A percentile compares a stretch with the other conserved stretches of the same genome.
Evolutionary conservation across 2,888 invertebrate species (phyloP).

Genomic region (Xylota segnis): DNA sequence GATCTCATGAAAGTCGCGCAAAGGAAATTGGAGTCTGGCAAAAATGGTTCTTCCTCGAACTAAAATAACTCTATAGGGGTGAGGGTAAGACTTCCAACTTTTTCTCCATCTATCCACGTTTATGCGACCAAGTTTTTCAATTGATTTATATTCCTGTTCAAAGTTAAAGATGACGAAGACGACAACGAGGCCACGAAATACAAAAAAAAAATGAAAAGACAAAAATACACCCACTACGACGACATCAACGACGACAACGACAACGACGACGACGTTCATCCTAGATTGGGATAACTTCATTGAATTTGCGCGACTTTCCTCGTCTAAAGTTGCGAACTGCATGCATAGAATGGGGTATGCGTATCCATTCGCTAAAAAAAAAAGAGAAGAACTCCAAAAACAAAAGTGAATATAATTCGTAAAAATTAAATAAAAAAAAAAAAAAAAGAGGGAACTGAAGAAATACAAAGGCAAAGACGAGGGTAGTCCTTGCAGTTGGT

Average conservation of each 20-base stretch:
- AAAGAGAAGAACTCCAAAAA: background rate
- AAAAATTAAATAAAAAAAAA: conserved; percentile 21
- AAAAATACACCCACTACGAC: conserved; percentile 24
- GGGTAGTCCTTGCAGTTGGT: conserved; percentile 9
- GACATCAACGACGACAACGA: conserved; percentile 28
- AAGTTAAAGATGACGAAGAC: conserved; percentile 65
- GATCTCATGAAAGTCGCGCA: conserved; percentile 9
- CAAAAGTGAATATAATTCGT: conserved; percentile 35
- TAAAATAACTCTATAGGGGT: conserved; percentile 20
- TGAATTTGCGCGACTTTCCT: conserved; percentile 61
- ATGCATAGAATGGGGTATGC: conserved; percentile 18
- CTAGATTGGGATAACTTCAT: conserved; percentile 66
- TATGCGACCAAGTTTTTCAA: conserved; percentile 73
- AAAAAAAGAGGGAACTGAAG: background rate
- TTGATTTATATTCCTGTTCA: conserved; percentile 72
- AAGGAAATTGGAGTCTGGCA: conserved; percentile 43
- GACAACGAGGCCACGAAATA: conserved; percentile 10
- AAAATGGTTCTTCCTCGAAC: conserved; percentile 20
- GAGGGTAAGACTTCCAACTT: conserved; percentile 50
- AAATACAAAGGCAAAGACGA: background rate
- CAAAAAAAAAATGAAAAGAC: no score
- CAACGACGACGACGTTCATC: conserved; percentile 30
- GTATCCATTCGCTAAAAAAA: conserved; percentile 21
- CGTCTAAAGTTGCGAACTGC: background rate
- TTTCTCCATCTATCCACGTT: conserved; percentile 51